A percentile compares a stretch with the other conserved stretches of the same genome.
phyloP scores from a whole-genome alignment of 2,888 invertebrate species.

The Dasysyrphus tricinctus region DNA sequence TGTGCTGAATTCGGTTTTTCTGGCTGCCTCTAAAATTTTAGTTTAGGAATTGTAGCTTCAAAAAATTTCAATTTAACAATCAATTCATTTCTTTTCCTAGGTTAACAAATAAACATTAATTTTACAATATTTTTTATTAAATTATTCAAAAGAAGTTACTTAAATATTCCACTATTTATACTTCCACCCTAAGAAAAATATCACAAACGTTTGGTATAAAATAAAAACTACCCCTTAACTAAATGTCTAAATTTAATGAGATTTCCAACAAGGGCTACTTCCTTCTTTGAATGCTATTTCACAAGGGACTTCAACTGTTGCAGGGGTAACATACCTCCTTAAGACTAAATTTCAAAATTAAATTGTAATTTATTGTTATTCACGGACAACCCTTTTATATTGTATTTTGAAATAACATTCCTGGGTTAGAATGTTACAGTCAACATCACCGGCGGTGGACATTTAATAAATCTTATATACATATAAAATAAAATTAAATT shows the following conservation, averaged over 20 bases:
- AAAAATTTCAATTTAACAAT: too few relatives aligned
- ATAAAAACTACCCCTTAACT: background rate
- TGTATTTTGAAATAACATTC: background rate
- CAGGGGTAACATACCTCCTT: background rate
- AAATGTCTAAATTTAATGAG: background rate
- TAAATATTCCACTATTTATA: background rate
- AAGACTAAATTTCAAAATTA: conserved; percentile 66
- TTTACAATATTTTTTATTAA: background rate
- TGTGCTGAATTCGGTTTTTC: too few relatives aligned
- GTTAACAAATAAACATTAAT: too few relatives aligned
- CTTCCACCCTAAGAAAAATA: background rate
- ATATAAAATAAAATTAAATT: conserved; percentile 47
- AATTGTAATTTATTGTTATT: conserved; percentile 75
- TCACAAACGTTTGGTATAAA: background rate
- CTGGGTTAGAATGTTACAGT: background rate
- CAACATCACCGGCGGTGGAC: conserved; percentile 18
- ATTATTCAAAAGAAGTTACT: too few relatives aligned
- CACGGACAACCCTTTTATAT: conserved; percentile 48
- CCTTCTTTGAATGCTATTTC: background rate
- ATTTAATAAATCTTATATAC: conserved; percentile 63
- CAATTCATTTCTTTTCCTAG: too few relatives aligned
- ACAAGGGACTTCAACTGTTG: conserved; percentile 2
- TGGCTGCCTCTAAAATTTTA: too few relatives aligned
- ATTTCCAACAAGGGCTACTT: conserved; percentile 8
- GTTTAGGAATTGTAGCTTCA: too few relatives aligned